These are phyloP conservation scores for Biston stratarius DNA, from an alignment of 2,888 invertebrate species.

Conservation along the genomic window DNA sequence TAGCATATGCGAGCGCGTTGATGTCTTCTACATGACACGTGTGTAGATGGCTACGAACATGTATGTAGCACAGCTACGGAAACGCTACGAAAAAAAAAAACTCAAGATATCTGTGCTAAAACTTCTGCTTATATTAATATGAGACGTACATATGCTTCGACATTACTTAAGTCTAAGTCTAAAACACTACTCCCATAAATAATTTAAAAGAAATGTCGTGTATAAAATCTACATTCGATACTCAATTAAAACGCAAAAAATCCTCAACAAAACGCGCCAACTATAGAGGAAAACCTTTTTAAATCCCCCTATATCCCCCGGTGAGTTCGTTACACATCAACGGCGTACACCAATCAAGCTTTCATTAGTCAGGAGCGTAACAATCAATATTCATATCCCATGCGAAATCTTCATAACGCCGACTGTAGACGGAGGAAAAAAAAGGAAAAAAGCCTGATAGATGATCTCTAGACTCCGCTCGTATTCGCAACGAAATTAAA, in stretches of 20 bases:
- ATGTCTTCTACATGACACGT: slow-evolving; percentile 53
- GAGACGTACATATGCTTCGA: neutral
- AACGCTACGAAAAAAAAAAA: slow-evolving; percentile 31
- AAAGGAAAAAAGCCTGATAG: slow-evolving; percentile 73
- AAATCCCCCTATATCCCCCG: slow-evolving; percentile 60
- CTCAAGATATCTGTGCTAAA: too few relatives aligned
- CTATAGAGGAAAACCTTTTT: slow-evolving; percentile 65
- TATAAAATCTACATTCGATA: slow-evolving; percentile 45
- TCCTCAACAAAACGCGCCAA: slow-evolving; percentile 55
- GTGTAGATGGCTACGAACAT: slow-evolving; percentile 51
- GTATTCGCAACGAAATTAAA: slow-evolving; percentile 84
- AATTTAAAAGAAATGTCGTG: slow-evolving; percentile 39
- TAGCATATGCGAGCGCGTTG: slow-evolving; percentile 54
- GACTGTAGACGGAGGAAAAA: slow-evolving; percentile 52
- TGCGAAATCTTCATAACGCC: slow-evolving; percentile 79
- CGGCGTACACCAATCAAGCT: slow-evolving; percentile 80
- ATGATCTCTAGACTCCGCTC: slow-evolving; percentile 73
- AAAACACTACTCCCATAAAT: slow-evolving; percentile 35
- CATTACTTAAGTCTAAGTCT: slow-evolving; percentile 11
- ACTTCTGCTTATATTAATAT: neutral
- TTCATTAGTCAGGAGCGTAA: slow-evolving; percentile 77
- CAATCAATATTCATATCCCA: slow-evolving; percentile 86
- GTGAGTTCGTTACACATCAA: slow-evolving; percentile 75
- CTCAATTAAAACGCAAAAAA: slow-evolving; percentile 57
- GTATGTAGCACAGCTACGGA: slow-evolving; percentile 10